These are phyloP conservation scores for Cacatua alba DNA, from an alignment of 2,113 vertebrate genomes.

Conservation along the genomic window DNA sequence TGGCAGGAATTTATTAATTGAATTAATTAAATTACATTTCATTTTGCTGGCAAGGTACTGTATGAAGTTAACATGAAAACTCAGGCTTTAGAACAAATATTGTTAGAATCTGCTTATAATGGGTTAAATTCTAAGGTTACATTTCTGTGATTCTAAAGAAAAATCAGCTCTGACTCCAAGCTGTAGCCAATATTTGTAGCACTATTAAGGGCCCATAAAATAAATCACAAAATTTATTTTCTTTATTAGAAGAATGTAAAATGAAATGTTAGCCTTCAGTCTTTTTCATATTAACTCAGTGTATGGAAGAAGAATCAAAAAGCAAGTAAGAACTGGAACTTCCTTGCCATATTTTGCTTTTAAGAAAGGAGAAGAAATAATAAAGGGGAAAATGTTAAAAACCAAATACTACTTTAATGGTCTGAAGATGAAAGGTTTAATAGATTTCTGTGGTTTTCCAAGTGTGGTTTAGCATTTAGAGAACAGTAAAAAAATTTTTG, in stretches of 20 bases:
- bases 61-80: not conserved
- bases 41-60: not conserved
- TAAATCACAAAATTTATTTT: constrained; percentile 12
- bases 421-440: not conserved
- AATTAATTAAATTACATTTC: not conserved
- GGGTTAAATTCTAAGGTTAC: not conserved
- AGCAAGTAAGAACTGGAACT: not conserved
- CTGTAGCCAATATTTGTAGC: not conserved
- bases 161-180: not conserved
- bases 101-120: not conserved
- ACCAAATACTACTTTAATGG: not conserved
- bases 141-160: not conserved
- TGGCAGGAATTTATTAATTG: not conserved
- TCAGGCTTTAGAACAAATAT: not conserved
- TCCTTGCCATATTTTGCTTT: not conserved
- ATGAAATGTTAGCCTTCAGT: constrained; percentile 24
- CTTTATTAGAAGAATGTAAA: constrained; percentile 23
- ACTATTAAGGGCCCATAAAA: not conserved
- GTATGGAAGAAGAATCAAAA: constrained; percentile 7
- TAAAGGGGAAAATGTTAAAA: not conserved
- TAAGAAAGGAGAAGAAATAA: not conserved
- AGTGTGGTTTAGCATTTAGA: not conserved
- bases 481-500: not conserved
- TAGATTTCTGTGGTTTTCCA: not conserved
- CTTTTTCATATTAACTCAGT: not conserved